phyloP scores from a whole-genome alignment of 2,888 invertebrate genomes.

The Sarcophaga subvicina region DNA sequence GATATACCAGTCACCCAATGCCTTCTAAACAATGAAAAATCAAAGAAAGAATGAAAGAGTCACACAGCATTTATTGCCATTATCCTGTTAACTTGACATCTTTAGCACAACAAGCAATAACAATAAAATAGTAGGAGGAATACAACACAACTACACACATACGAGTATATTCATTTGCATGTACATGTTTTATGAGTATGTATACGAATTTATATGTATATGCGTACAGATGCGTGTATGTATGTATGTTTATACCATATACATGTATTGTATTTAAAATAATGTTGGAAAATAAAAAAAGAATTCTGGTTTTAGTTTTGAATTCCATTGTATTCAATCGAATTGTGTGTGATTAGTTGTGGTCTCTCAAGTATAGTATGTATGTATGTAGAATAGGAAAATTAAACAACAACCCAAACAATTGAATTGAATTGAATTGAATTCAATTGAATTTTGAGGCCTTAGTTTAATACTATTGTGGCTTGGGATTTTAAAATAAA shows the following conservation, averaged over 20 bases:
- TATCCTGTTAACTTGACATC: constrained; percentile 79
- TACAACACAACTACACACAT: not conserved
- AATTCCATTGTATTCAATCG: constrained; percentile 48
- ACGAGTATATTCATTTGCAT: not conserved
- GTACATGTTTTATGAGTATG: constrained; percentile 7
- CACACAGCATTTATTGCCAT: constrained; percentile 76
- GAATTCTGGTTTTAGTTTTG: constrained; percentile 17
- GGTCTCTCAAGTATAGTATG: constrained; percentile 58
- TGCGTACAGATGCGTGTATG: not conserved
- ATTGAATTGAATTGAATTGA: constrained; percentile 66
- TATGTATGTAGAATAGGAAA: constrained; percentile 18
- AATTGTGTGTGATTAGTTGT: constrained; percentile 78
- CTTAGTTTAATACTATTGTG: constrained; percentile 63
- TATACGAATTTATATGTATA: not conserved
- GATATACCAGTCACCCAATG: not conserved
- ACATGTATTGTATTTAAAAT: constrained; percentile 4
- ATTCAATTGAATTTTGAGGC: constrained; percentile 65
- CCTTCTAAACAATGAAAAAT: constrained; percentile 25
- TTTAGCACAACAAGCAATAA: constrained; percentile 64
- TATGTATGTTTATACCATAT: not conserved
- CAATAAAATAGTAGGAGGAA: not conserved
- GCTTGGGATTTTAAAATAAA: not conserved
- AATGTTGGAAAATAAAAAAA: not conserved
- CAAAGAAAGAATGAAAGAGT: constrained; percentile 43
- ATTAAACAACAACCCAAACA: constrained; percentile 46